Percentiles rank a stretch among this genome's conserved stretches.
These are phyloP conservation scores for Clangula hyemalis DNA, from an alignment of 2,797 vertebrate species.

Conservation along the genomic window DNA sequence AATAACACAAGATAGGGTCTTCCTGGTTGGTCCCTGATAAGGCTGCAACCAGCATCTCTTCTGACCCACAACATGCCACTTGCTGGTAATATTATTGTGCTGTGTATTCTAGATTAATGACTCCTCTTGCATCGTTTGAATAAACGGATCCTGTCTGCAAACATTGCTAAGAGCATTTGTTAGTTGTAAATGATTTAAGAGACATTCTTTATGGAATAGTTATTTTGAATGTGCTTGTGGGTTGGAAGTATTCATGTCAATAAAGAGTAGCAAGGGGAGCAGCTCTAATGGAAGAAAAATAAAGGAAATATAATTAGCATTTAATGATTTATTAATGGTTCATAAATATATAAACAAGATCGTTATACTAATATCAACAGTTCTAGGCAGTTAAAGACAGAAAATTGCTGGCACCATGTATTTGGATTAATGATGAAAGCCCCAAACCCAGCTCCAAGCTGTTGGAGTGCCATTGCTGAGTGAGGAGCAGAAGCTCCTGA, in stretches of 20 bases:
- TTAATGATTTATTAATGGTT: conserved; percentile 59
- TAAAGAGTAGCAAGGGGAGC: conserved; percentile 1
- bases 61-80: neutral
- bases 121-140: conserved; percentile 6
- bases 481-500: neutral
- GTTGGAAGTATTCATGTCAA: neutral
- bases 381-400: neutral
- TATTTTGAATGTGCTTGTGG: neutral
- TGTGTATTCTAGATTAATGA: neutral
- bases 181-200: conserved; percentile 29
- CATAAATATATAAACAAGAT: conserved; percentile 14
- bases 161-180: neutral
- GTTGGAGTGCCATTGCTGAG: accelerated
- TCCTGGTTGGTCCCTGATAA: neutral
- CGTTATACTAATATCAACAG: neutral
- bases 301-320: neutral
- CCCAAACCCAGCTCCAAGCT: neutral
- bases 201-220: neutral
- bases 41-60: neutral
- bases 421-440: neutral
- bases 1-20: neutral
- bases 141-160: neutral
- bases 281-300: neutral
- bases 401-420: neutral
- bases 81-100: neutral